These are phyloP conservation scores for Macrosteles quadrilineatus DNA, from an alignment of 1,140 invertebrate species.

Conservation along the genomic window DNA sequence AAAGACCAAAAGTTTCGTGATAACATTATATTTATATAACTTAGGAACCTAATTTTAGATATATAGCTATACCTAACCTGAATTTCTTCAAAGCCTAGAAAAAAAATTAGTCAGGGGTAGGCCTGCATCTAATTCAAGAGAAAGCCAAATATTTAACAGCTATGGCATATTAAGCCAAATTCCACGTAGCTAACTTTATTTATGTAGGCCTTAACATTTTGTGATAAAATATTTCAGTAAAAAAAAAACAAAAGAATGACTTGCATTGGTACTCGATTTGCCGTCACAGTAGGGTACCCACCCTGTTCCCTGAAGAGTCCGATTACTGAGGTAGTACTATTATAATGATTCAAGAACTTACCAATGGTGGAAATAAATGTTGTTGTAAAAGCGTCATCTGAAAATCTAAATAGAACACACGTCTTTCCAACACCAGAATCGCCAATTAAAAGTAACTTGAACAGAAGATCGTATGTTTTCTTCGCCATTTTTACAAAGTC, in stretches of 20 bases:
- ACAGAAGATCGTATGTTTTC: constrained; percentile 97
- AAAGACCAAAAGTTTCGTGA: no score
- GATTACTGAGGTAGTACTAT: background rate
- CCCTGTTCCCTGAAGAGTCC: no score
- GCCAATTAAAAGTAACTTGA: constrained; percentile 96
- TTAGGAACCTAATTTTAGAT: no score
- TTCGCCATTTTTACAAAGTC: constrained; percentile 70
- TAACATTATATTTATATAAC: no score
- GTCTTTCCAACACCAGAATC: constrained; percentile 99
- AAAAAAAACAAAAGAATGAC: background rate
- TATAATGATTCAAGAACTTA: constrained; percentile 55
- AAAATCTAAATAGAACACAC: constrained; percentile 97
- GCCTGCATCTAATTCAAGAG: no score
- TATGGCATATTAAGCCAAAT: no score
- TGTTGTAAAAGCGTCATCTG: constrained; percentile 97
- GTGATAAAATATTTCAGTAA: background rate
- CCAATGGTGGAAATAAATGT: constrained; percentile 98
- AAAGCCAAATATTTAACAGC: no score
- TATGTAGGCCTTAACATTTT: no score
- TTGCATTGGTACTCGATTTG: background rate
- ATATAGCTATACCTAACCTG: no score
- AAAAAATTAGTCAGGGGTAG: no score
- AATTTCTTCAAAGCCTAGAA: no score
- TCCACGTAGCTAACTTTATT: no score
- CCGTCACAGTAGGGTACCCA: background rate